A percentile compares a stretch with the other conserved stretches of the same genome.
Evolutionary conservation across 1,140 invertebrate species (phyloP).

Genomic region (Listronotus oregonensis): DNA sequence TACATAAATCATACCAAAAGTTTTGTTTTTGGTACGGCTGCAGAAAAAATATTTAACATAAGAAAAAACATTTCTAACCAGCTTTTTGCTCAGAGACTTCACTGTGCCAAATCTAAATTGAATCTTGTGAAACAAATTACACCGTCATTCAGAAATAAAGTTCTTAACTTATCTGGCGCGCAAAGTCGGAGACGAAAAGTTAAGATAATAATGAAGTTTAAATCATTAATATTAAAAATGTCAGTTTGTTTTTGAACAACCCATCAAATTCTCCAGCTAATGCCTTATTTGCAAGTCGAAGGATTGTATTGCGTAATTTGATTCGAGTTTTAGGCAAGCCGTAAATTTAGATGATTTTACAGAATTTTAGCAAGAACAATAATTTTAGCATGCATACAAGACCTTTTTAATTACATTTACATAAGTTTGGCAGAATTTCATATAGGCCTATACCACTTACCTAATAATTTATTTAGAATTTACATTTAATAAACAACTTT

Average conservation of each 20-base stretch:
- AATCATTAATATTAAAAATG: conserved; percentile 25
- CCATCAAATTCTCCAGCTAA: conserved; percentile 24
- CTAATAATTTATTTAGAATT: no score
- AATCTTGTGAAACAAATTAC: neutral
- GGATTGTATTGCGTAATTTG: conserved; percentile 29
- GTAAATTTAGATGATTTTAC: conserved; percentile 10
- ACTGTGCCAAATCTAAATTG: no score
- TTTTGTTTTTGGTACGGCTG: no score
- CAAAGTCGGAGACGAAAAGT: neutral
- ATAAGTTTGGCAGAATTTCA: neutral
- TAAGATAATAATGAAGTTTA: conserved; percentile 15
- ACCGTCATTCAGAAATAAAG: neutral
- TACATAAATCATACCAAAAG: no score
- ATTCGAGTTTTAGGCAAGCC: conserved; percentile 11
- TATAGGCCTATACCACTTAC: no score
- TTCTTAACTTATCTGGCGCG: conserved; percentile 4
- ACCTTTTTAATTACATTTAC: conserved; percentile 16
- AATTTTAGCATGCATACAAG: neutral
- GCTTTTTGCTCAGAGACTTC: neutral
- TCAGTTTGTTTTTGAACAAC: conserved; percentile 5
- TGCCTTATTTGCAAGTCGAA: conserved; percentile 38
- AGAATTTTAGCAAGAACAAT: conserved; percentile 15
- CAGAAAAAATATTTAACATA: no score
- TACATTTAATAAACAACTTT: no score
- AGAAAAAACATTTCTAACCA: neutral